Percentiles rank a stretch among this genome's conserved stretches.
These are phyloP conservation scores for Muscicapa striata DNA, from an alignment of 2,797 vertebrate species.

Conservation along the genomic window DNA sequence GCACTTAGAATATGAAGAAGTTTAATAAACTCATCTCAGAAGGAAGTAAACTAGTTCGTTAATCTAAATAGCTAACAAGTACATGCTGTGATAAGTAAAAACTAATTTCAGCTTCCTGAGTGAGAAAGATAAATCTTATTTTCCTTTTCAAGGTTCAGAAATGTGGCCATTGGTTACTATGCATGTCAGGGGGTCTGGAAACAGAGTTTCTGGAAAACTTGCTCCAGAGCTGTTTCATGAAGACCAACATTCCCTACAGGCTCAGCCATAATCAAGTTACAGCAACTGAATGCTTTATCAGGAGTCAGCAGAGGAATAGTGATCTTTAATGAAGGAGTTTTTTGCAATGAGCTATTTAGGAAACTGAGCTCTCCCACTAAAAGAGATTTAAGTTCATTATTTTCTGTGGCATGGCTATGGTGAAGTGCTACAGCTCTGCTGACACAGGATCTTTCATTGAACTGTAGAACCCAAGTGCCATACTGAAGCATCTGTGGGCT, in stretches of 20 bases:
- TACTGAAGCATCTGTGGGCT: background rate
- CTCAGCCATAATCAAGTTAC: background rate
- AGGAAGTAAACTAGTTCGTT: slow-evolving; percentile 11
- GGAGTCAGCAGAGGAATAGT: background rate
- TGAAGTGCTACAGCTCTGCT: background rate
- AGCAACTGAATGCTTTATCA: background rate
- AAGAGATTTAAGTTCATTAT: background rate
- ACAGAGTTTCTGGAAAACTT: background rate
- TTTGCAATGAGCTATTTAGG: background rate
- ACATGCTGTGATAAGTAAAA: background rate
- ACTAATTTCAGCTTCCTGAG: background rate
- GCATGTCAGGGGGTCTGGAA: background rate
- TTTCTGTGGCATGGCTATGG: background rate
- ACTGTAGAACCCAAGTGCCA: background rate
- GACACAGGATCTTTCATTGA: background rate
- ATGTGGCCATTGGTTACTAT: background rate
- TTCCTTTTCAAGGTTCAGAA: background rate
- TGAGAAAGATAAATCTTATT: background rate
- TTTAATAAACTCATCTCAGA: slow-evolving; percentile 29
- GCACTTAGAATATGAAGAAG: slow-evolving; percentile 15
- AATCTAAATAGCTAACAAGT: background rate
- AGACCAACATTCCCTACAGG: background rate
- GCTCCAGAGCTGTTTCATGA: background rate
- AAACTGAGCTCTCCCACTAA: background rate
- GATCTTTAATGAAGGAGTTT: background rate